These are phyloP conservation scores for Philaethria dido DNA, from an alignment of 2,888 invertebrate genomes.

Conservation along the genomic window DNA sequence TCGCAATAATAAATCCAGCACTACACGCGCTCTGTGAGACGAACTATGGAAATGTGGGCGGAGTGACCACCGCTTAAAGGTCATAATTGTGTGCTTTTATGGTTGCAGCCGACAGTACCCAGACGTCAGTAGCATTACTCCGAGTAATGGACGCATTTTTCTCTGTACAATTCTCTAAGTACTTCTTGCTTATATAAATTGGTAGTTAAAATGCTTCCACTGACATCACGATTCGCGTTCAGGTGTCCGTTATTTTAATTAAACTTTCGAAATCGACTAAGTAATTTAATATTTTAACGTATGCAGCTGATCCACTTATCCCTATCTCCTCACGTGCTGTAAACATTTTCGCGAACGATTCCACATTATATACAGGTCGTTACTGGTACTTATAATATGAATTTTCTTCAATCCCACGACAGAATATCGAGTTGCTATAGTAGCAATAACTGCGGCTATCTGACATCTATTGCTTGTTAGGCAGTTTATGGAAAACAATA, in stretches of 20 bases:
- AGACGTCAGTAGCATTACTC: constrained; percentile 37
- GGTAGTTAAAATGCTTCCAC: constrained; percentile 10
- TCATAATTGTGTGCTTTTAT: constrained; percentile 37
- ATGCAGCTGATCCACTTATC: not conserved
- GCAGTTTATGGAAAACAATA: constrained; percentile 46
- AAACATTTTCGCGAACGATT: not conserved
- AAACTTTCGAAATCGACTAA: not conserved
- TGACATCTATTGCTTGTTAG: constrained; percentile 44
- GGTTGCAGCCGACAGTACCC: constrained; percentile 26
- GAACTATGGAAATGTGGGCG: constrained; percentile 42
- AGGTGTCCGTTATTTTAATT: constrained; percentile 8
- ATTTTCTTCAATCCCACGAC: constrained; percentile 23
- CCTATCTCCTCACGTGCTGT: not conserved
- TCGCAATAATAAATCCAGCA: constrained; percentile 62
- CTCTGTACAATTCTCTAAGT: constrained; percentile 10
- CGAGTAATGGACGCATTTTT: constrained; percentile 34
- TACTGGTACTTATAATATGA: constrained; percentile 16
- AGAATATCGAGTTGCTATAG: constrained; percentile 36
- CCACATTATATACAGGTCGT: not conserved
- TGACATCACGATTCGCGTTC: constrained; percentile 16
- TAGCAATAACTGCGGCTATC: constrained; percentile 35
- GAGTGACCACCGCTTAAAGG: constrained; percentile 38
- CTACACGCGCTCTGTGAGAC: constrained; percentile 52
- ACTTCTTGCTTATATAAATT: constrained; percentile 18
- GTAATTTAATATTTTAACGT: constrained; percentile 8